Percentiles rank a stretch among this genome's conserved stretches.
Conservation (phyloP, 2,113 vertebrate species). For the Datnioides undecimradiatus region DNA sequence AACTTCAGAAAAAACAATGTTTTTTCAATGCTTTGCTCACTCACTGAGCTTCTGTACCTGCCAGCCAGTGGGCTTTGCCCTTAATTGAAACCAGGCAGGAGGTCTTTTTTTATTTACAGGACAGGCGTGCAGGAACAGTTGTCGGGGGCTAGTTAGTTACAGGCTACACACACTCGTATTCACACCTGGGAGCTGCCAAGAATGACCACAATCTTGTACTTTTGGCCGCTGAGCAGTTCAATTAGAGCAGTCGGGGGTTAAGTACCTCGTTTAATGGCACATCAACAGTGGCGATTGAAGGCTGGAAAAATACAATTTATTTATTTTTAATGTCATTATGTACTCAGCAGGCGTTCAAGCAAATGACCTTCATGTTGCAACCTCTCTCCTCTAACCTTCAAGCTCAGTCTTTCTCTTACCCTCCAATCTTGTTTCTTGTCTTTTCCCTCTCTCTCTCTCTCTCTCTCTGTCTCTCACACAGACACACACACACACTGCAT, state of each 20-base stretch:
- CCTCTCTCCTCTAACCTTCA: conserved; percentile 15
- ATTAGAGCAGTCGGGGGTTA: conserved; percentile 67
- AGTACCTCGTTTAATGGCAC: conserved; percentile 60
- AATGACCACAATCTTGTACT: conserved; percentile 48
- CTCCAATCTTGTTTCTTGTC: no score
- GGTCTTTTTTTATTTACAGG: conserved; percentile 36
- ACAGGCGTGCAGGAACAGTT: conserved; percentile 16
- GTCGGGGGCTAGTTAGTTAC: conserved; percentile 39
- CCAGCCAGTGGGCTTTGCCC: background rate
- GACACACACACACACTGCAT: conserved; percentile 8
- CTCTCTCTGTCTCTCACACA: conserved; percentile 17
- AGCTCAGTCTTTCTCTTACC: conserved; percentile 4
- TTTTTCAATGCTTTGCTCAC: conserved; percentile 29
- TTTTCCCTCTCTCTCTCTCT: background rate
- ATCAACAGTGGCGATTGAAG: conserved; percentile 30
- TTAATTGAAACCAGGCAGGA: conserved; percentile 28
- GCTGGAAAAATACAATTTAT: conserved; percentile 54
- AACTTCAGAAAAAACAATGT: background rate
- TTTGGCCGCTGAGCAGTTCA: conserved; percentile 50
- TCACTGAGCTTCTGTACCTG: conserved; percentile 1
- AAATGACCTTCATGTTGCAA: conserved; percentile 54
- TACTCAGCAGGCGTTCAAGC: conserved; percentile 24
- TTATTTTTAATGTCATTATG: conserved; percentile 59
- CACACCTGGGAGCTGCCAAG: conserved; percentile 50
- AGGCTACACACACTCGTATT: conserved; percentile 19